phyloP scores from a whole-genome alignment of 2,888 invertebrate genomes.

The Pristionchus entomophagus region DNA sequence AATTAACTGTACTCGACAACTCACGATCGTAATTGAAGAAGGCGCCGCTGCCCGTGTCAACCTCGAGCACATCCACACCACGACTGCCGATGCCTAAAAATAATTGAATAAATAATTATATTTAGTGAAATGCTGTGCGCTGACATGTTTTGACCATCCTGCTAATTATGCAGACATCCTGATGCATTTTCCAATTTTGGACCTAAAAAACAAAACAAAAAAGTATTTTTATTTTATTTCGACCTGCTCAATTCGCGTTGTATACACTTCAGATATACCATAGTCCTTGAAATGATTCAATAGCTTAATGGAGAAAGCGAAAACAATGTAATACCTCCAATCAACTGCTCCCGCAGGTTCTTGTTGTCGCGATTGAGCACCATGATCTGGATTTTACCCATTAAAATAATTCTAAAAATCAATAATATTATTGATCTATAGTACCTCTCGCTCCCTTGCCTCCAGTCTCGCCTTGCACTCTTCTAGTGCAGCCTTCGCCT shows the following conservation, averaged over 20 bases:
- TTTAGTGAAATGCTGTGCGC: no score
- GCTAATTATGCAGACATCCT: no score
- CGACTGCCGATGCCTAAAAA: conserved; percentile 23
- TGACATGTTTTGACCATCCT: no score
- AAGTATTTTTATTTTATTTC: no score
- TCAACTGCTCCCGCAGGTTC: conserved; percentile 39
- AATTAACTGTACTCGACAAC: not conserved
- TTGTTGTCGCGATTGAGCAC: not conserved
- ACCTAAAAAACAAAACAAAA: no score
- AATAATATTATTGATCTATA: not conserved
- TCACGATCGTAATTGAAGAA: conserved; percentile 49
- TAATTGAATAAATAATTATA: no score
- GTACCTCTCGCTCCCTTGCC: conserved; percentile 18
- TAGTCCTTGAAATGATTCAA: no score
- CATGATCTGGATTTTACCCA: not conserved
- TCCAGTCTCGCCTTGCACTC: conserved; percentile 42
- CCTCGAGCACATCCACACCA: conserved; percentile 34
- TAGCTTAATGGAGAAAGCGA: no score
- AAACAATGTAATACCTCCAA: not conserved
- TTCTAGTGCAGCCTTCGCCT: conserved; percentile 43
- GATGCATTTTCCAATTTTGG: no score
- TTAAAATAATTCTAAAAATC: not conserved
- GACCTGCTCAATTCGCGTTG: not conserved
- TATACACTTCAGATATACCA: not conserved
- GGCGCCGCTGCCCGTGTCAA: conserved; percentile 38